These are phyloP conservation scores for Conops quadrifasciatus DNA, from an alignment of 2,888 invertebrate genomes.

Conservation along the genomic window DNA sequence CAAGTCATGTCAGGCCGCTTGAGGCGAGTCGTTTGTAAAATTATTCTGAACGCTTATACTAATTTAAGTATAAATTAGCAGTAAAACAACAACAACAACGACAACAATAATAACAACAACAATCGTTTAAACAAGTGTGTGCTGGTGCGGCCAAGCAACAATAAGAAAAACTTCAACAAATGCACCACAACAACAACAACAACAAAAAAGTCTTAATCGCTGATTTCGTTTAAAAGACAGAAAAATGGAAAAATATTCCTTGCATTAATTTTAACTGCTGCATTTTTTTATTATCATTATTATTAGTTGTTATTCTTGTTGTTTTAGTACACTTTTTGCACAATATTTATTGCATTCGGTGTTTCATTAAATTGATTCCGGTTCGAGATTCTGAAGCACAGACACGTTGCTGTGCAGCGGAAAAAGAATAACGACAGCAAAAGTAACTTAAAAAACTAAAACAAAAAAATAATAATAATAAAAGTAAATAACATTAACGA, in stretches of 20 bases:
- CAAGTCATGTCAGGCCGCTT: neutral
- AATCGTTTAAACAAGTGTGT: slow-evolving; percentile 25
- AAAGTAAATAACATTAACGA: neutral
- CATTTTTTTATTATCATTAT: neutral
- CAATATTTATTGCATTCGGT: neutral
- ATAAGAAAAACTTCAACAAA: neutral
- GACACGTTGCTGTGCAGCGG: too few species aligned
- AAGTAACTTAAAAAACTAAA: neutral
- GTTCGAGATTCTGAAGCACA: too few species aligned
- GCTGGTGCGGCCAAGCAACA: neutral
- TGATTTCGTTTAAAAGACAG: too few species aligned
- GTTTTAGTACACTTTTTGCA: too few species aligned
- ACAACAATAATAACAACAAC: neutral
- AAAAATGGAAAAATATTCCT: neutral
- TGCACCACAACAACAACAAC: slow-evolving; percentile 1
- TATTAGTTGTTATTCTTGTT: neutral
- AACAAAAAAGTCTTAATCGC: neutral
- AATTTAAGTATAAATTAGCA: slow-evolving; percentile 16
- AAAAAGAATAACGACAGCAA: neutral
- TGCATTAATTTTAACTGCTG: neutral
- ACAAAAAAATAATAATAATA: neutral
- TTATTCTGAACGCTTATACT: slow-evolving; percentile 14
- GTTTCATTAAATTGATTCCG: slow-evolving; percentile 5
- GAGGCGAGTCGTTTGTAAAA: too few species aligned
- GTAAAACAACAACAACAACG: neutral